Evolutionary conservation across 2,113 vertebrate species (phyloP).

Genomic region (Pachycephala philippinensis): DNA sequence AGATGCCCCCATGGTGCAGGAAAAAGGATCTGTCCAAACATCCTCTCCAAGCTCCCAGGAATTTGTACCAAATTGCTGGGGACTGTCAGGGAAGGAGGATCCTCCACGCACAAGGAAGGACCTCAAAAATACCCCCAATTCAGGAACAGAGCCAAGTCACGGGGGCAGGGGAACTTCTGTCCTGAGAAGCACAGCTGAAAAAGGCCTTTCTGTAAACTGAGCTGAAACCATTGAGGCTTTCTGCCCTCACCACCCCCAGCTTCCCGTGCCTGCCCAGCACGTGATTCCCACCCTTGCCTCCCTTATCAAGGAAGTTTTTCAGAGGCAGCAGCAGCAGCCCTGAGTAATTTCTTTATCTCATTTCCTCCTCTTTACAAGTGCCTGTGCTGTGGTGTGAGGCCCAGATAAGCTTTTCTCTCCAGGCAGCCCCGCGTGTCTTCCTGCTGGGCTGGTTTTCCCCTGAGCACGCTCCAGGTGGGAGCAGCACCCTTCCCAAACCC

Average conservation of each 20-base stretch:
- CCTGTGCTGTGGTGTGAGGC: neutral
- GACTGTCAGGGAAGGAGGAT: neutral
- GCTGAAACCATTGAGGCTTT: neutral
- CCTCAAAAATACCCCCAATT: rapidly evolving
- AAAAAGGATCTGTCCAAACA: rapidly evolving
- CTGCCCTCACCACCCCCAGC: neutral
- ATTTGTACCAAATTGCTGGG: neutral
- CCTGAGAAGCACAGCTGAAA: neutral
- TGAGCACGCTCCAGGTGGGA: neutral
- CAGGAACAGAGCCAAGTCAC: neutral
- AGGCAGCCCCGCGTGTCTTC: neutral
- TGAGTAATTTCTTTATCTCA: neutral
- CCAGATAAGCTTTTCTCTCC: neutral
- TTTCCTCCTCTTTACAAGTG: neutral
- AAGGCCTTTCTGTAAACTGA: neutral
- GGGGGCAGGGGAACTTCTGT: neutral
- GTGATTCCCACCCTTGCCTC: neutral
- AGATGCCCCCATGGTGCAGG: neutral
- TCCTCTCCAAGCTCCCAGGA: neutral
- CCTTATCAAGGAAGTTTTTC: neutral
- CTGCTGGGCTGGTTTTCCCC: neutral
- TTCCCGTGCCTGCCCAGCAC: neutral
- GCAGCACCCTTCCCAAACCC: neutral
- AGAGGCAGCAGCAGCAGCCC: neutral
- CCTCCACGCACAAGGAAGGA: neutral